Evolutionary conservation across 2,888 invertebrate species (phyloP).

Genomic region (Acheta domesticus): DNA sequence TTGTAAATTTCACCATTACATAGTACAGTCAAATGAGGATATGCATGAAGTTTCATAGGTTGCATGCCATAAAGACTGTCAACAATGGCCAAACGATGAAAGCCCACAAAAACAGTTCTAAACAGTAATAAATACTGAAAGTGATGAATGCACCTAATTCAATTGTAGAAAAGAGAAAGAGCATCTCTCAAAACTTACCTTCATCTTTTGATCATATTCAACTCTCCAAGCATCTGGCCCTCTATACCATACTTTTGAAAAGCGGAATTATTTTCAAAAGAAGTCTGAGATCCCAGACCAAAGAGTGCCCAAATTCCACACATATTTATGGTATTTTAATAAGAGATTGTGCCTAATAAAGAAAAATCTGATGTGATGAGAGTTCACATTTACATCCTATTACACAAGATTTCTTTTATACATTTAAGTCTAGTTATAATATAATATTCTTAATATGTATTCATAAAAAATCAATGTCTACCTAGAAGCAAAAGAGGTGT

Average conservation of each 20-base stretch:
- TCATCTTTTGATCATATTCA: slow-evolving; percentile 63
- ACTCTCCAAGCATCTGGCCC: slow-evolving; percentile 75
- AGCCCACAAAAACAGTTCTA: slow-evolving; percentile 64
- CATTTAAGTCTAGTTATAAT: too few species aligned
- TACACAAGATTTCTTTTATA: too few species aligned
- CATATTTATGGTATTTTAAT: slow-evolving; percentile 50
- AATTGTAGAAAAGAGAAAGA: not conserved
- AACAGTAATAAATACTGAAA: slow-evolving; percentile 38
- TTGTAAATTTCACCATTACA: slow-evolving; percentile 90
- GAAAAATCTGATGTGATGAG: too few species aligned
- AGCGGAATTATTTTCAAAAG: slow-evolving; percentile 52
- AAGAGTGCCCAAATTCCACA: slow-evolving; percentile 78
- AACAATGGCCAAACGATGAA: slow-evolving; percentile 67
- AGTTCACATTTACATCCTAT: too few species aligned
- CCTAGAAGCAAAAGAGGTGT: too few species aligned
- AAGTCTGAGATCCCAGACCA: slow-evolving; percentile 55
- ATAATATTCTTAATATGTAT: too few species aligned
- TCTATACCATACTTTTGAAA: slow-evolving; percentile 65
- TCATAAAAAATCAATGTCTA: too few species aligned
- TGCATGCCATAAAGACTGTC: slow-evolving; percentile 73
- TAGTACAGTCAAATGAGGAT: slow-evolving; percentile 62
- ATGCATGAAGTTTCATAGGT: slow-evolving; percentile 66
- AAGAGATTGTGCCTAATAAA: too few species aligned
- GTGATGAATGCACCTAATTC: not conserved
- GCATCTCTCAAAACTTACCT: slow-evolving; percentile 46